These are phyloP conservation scores for Psophia crepitans DNA, from an alignment of 2,113 vertebrate genomes.

Conservation along the genomic window DNA sequence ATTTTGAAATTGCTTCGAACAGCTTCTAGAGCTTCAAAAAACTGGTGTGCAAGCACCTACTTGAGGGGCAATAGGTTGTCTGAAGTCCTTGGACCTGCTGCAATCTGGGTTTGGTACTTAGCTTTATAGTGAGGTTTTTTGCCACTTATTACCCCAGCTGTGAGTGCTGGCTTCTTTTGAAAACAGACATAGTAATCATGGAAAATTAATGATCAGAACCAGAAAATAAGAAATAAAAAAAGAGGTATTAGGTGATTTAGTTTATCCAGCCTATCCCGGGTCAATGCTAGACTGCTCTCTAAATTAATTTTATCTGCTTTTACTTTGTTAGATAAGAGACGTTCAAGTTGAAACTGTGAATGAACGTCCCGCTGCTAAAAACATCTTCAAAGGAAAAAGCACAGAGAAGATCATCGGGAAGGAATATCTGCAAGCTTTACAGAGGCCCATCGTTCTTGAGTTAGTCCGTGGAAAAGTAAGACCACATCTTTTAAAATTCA, in stretches of 20 bases:
- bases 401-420: slow-evolving; percentile 79
- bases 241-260: not conserved
- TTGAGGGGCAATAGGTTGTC: not conserved
- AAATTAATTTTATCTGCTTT: slow-evolving; percentile 22
- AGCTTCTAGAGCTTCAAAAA: not conserved
- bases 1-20: not conserved
- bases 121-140: not conserved
- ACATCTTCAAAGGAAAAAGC: slow-evolving; percentile 82
- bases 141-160: not conserved
- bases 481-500: not conserved
- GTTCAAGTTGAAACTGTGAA: slow-evolving; percentile 80
- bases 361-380: slow-evolving; percentile 76
- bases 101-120: not conserved
- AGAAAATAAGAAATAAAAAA: not conserved
- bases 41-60: not conserved
- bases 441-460: slow-evolving; percentile 85
- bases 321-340: slow-evolving; percentile 81
- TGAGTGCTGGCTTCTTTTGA: not conserved
- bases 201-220: not conserved
- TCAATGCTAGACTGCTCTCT: not conserved
- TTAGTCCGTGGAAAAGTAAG: slow-evolving; percentile 90
- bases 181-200: not conserved
- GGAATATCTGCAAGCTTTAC: slow-evolving; percentile 78
- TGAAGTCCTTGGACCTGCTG: not conserved
- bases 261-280: not conserved